Conservation (phyloP, 2,797 vertebrate genomes). For the Tenualosa ilisha region DNA sequence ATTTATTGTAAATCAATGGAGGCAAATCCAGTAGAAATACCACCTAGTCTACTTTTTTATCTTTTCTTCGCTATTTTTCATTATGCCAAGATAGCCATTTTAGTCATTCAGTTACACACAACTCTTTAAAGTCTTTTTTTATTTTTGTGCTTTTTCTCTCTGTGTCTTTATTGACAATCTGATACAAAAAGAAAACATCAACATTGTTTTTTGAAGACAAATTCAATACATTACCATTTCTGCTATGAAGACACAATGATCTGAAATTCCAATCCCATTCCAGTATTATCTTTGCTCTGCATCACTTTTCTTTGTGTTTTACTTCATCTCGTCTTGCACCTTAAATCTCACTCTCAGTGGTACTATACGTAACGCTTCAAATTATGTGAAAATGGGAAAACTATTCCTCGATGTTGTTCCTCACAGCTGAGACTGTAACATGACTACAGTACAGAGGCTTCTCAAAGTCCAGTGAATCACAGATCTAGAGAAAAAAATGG, state of each 20-base stretch:
- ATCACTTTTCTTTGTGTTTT: neutral
- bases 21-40: neutral
- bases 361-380: neutral
- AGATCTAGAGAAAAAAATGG: neutral
- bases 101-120: neutral
- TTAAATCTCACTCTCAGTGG: neutral
- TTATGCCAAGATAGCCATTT: neutral
- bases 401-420: neutral
- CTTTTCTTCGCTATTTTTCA: neutral
- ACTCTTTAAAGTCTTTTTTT: neutral
- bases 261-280: neutral
- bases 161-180: neutral
- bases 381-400: neutral
- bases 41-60: neutral
- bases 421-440: neutral
- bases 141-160: conserved; percentile 28
- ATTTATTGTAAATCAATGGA: conserved; percentile 4
- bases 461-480: neutral
- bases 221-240: neutral
- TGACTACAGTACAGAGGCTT: neutral
- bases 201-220: neutral
- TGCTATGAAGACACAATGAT: neutral
- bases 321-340: neutral
- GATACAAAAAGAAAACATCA: neutral
- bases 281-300: neutral